Evolutionary conservation across 2,113 vertebrate species (phyloP), one percentile per base, ranked within the genome.

Genomic region (Eubucco bourcierii): DNA sequence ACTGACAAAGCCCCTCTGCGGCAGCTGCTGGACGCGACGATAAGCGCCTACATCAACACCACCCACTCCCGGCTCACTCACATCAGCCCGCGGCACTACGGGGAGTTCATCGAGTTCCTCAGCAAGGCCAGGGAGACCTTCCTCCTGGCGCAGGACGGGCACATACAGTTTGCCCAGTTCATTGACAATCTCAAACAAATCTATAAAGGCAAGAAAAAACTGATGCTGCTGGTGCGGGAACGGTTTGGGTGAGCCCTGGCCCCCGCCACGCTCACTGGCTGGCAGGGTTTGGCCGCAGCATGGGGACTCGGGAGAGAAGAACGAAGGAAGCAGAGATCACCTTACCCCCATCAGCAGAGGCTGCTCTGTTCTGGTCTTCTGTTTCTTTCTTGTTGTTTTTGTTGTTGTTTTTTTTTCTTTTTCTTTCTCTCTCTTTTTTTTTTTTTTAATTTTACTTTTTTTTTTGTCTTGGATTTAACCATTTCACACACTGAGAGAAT

Each of bases 121-220:
- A 99, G 99, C 98, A 99, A 99, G 97, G 99, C 99, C 53, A 98
- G 99, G 70, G 99, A 99, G 97, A 99, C 99, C 84, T 99, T 99
- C 95, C 98, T 99, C 80, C 97, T 99, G 96, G 99, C 99, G 3
- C 99, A 99, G 97, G 99, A 99, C 13, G 99, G 99, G 86, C 98
- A 99, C 96, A 98, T 99, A 94, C 99, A 99, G 97, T 99, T 99
- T 0, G 98, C 98, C 96, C 99, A 99, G 95, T 99, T 99, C 97
- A 99, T 99, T 96, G 99, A 99, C 98, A 99, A 99, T 98, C 98
- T 99, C 94, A 99, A 99, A 97, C 99, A 99, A 97, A 99, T 99
- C 97, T 99, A 99, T 97, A 99, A 99, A 98, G 99, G 99, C 98
- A 99, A 99, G 98, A 99, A 99, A 98, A 99, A 99, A 97, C 98